Evolutionary conservation across 2,888 invertebrate genomes (phyloP).

Genomic region (Thumatha senex): DNA sequence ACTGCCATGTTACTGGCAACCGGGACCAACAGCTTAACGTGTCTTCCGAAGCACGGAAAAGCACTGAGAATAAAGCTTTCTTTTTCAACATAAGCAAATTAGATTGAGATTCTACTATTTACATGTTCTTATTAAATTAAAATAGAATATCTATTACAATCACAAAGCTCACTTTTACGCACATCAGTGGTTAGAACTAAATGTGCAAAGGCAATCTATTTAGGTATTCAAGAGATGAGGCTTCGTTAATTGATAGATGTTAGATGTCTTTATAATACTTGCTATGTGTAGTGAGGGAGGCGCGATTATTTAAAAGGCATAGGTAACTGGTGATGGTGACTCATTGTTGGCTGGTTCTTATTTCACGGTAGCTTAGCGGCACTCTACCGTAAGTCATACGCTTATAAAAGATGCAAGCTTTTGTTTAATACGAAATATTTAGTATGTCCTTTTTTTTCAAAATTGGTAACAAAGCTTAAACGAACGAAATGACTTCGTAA

Average conservation of each 20-base stretch:
- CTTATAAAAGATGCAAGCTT: constrained; percentile 32
- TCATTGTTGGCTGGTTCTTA: constrained; percentile 64
- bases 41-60: too few relatives aligned
- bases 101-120: too few relatives aligned
- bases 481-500: too few relatives aligned
- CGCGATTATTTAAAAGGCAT: constrained; percentile 53
- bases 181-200: background rate
- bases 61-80: too few relatives aligned
- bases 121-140: too few relatives aligned
- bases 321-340: constrained; percentile 58
- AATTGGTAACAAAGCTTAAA: too few relatives aligned
- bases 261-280: background rate
- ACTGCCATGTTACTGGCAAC: too few relatives aligned
- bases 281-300: constrained; percentile 28
- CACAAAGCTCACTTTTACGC: background rate
- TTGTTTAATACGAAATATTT: background rate
- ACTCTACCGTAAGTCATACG: constrained; percentile 32
- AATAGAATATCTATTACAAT: background rate
- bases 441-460: too few relatives aligned
- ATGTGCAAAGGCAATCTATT: background rate
- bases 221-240: background rate
- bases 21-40: too few relatives aligned
- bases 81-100: too few relatives aligned
- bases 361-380: constrained; percentile 72
- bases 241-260: background rate